Base-by-base conservation (phyloP, 2,113 vertebrate species). In the Seriola aureovittata region DNA sequence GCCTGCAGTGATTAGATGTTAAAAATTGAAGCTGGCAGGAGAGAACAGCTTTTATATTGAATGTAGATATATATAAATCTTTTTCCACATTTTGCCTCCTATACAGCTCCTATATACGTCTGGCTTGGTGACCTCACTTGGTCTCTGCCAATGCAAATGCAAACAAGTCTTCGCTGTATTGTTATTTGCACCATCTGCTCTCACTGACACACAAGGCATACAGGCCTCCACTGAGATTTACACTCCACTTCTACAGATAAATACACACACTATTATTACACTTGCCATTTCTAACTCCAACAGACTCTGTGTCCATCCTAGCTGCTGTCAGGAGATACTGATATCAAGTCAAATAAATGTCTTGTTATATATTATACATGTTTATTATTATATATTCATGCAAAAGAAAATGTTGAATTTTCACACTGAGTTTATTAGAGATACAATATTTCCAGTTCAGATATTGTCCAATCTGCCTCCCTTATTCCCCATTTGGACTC, bases 151-250 rank as follows among this genome's bases (percentile, higher is more conserved):
- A 80, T 69, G 62, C 44, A 78, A 79, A 71, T 85, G 52, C 17
- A 44, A 46, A 66, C 17, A 69, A 52, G 3, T 73, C 72, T 29
- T 57, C 48, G 8, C 34, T 48, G 54, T 74, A 21, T 71, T 67
- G 66, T 67, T 66, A 48, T 80, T 57, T 81, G 59, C 34, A 70
- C 79, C 70, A 44, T 75, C 82, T 69, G 81, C 65, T 88, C 57
- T 54, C 25, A 11, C 36, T 63, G 66, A 54, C 66, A 64, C 48
- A 73, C 25, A 3, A 67, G 44, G 42, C 23, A 29, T n/a, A 55
- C 79, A 65, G 40, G 16, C 23, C 46, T 50, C 70, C 59, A 32
- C 50, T 38, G 78, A 71, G 66, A 79, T 84, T 58, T 64, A 78
- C 71, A 68, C 50, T 14, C 36, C 54, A 59, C 63, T 69, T 60